These are phyloP conservation scores for Trichogramma pretiosum DNA, from an alignment of 1,140 invertebrate species.

Conservation along the genomic window DNA sequence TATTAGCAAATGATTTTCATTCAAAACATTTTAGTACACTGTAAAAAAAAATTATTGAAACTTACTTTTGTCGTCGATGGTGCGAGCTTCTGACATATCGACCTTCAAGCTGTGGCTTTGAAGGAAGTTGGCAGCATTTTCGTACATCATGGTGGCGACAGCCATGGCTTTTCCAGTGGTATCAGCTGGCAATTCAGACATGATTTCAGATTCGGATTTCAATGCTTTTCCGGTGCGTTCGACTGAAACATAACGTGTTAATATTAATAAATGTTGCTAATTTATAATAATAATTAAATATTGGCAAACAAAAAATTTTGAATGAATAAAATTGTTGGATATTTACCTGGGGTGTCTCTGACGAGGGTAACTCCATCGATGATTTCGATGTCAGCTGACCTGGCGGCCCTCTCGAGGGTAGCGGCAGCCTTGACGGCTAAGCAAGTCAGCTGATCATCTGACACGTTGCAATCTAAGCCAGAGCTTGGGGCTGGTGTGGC, in stretches of 20 bases:
- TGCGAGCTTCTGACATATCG: neutral
- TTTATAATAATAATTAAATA: neutral
- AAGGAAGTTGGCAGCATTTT: neutral
- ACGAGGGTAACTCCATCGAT: neutral
- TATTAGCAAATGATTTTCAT: too few relatives aligned
- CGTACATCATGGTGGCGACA: neutral
- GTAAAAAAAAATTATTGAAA: too few relatives aligned
- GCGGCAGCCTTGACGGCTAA: neutral
- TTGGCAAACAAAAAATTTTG: neutral
- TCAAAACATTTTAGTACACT: too few relatives aligned
- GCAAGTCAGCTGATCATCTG: neutral
- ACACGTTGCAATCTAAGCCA: neutral
- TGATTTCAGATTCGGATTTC: neutral
- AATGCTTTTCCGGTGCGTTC: neutral
- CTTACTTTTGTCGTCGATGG: too few relatives aligned
- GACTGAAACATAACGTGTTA: neutral
- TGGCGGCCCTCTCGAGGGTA: neutral
- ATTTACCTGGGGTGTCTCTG: neutral
- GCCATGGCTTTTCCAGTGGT: neutral
- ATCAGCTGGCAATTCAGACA: neutral
- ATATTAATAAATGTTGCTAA: too few relatives aligned
- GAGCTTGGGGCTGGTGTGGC: constrained; percentile 3
- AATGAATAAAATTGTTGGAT: neutral
- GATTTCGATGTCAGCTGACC: neutral
- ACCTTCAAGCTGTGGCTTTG: neutral